Base-by-base conservation (phyloP, 1,140 invertebrate species). In the Megalopta genalis region DNA sequence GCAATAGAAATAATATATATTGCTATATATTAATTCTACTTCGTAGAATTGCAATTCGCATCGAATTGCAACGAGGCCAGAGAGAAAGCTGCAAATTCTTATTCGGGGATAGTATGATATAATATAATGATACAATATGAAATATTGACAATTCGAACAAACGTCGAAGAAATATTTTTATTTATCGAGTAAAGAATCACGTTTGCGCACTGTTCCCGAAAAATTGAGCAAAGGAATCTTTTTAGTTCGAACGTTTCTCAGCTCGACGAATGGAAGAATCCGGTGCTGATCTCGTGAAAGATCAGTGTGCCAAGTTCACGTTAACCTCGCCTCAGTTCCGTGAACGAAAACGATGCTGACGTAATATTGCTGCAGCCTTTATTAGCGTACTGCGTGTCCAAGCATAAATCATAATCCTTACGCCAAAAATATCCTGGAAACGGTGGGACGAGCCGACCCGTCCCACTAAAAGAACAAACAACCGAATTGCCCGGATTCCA, bases 351-450 rank as follows among this genome's bases (percentile, higher is more conserved):
- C 52, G 21, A 21, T 69, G n/a, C 54, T 82, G 80, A 87, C 75
- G 81, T 81, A 86, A 87, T 59, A 66, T 67, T 63, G 66, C 49
- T 37, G 39, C 25, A 77, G 83, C 78, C 85, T 80, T 89, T 84
- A 90, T 90, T 88, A 90, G 86, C 89, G 89, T 89, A 90, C 83
- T 86, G 82, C 90, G 90, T 91, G 90, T 88, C 87, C 72, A 39
- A 71, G 90, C 90, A 91, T 91, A 88, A 81, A 84, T 23, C 68
- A 62, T 37, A 73, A 84, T 88, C 88, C 90, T 91, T 91, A 89
- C 88, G 63, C 27, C 73, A 65, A 77, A 81, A 73, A 77, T 63
- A 73, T 23, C 46, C 54, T 32, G n/a, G 42, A 65, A 69, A 5
- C 0, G 52, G 69, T 59, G 69, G 66, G 72, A 59, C 37, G 18